Conservation (phyloP, 2,888 invertebrate genomes). For the Leptura quadrifasciata region DNA sequence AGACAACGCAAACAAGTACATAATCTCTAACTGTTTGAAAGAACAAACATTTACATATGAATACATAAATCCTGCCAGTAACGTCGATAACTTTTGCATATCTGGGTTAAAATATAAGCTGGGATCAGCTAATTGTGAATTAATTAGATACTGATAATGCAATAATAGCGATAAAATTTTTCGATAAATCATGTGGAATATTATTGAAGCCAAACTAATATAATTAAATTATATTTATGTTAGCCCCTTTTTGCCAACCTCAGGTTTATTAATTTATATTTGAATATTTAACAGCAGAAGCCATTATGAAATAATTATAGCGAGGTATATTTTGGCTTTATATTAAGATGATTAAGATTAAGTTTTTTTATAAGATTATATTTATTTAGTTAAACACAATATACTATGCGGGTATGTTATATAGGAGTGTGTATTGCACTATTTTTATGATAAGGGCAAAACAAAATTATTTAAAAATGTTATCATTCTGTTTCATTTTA, state of each 20-base stretch:
- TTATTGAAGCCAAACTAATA: conserved; percentile 40
- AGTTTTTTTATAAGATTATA: too few relatives aligned
- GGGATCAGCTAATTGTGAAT: conserved; percentile 11
- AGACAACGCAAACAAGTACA: too few relatives aligned
- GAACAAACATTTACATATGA: too few relatives aligned
- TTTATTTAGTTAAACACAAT: too few relatives aligned
- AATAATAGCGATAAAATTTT: conserved; percentile 12
- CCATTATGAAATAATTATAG: background rate
- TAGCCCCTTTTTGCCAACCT: conserved; percentile 4
- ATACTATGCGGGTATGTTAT: too few relatives aligned
- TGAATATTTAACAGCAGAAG: background rate
- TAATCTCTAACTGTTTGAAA: too few relatives aligned
- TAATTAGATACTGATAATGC: background rate
- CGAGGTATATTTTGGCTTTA: background rate
- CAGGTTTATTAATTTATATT: conserved; percentile 12
- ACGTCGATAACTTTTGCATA: background rate
- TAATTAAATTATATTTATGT: conserved; percentile 35
- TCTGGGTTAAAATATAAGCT: background rate
- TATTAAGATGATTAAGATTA: too few relatives aligned
- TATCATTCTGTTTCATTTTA: too few relatives aligned
- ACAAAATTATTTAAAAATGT: too few relatives aligned
- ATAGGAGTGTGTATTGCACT: too few relatives aligned
- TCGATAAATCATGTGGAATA: conserved; percentile 43
- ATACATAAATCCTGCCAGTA: background rate
- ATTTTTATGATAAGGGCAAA: too few relatives aligned